Percentiles rank a stretch among this genome's conserved stretches.
phyloP scores from a whole-genome alignment of 2,888 invertebrate genomes.

The Sinodicranocentrus sp. region DNA sequence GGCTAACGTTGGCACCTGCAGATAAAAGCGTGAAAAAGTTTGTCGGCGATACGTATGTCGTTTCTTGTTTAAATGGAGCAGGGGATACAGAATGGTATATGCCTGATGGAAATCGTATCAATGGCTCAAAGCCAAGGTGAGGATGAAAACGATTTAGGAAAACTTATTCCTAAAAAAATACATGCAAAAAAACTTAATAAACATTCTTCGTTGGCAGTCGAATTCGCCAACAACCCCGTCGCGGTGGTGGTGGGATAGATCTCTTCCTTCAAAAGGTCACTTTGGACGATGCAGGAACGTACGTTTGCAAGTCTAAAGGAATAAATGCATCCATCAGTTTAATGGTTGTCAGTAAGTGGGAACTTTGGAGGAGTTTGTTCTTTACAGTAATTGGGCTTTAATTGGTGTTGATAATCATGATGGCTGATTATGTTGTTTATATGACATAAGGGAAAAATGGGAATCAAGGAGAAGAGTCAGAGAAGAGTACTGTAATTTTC shows the following conservation, averaged over 20 bases:
- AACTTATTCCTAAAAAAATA: no score
- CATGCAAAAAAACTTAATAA: neutral
- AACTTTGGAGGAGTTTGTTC: conserved; percentile 6
- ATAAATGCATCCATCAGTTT: conserved; percentile 60
- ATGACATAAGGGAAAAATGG: neutral
- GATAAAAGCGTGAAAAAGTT: conserved; percentile 70
- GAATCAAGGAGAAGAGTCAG: conserved; percentile 4
- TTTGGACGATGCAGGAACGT: conserved; percentile 62
- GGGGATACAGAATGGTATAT: conserved; percentile 66
- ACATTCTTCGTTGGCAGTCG: conserved; percentile 35
- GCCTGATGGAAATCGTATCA: conserved; percentile 56
- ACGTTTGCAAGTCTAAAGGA: conserved; percentile 54
- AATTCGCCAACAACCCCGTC: conserved; percentile 67
- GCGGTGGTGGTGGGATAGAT: conserved; percentile 71
- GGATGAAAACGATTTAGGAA: no score
- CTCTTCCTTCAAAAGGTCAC: conserved; percentile 66
- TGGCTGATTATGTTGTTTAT: neutral
- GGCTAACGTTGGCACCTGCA: conserved; percentile 60
- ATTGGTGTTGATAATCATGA: conserved; percentile 3
- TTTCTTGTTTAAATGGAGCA: conserved; percentile 67
- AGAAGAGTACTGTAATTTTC: neutral
- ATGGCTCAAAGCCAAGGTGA: conserved; percentile 60
- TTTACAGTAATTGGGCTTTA: neutral
- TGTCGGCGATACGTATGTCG: conserved; percentile 69
- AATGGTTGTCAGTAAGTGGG: conserved; percentile 69